Base-by-base conservation (phyloP, 2,797 vertebrate genomes). In the Apogon talboti region DNA sequence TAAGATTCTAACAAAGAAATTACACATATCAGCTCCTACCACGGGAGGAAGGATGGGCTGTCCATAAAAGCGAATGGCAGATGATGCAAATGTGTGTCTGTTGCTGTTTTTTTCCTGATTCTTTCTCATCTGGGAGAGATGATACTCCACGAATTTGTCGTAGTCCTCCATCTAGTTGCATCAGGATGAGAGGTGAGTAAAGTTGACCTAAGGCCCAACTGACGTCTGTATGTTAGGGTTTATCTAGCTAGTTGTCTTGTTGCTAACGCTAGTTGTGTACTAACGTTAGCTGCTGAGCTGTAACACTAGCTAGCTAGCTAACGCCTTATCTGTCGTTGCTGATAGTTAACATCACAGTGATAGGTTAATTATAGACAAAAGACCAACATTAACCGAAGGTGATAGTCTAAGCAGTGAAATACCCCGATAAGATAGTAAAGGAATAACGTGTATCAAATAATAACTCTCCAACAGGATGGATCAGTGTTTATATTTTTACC, bases 121-220 rank as follows among this genome's bases (percentile, higher is more conserved):
- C 16, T 44, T 70, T 69, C 40, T 69, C 50, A 91, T 65, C 1
- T 56, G 55, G 13, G 54, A 79, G 12, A 84, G 52, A 41, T 56
- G 60, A 54, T 19, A 74, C 55, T 76, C 79, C 15, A 87, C 81
- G 78, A 94, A 95, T 21, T 43, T 48, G 7, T 91, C 86, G 77
- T 93, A 95, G 58, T 85, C 85, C 74, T 94, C 93, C 92, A 94
- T 94, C 44, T 11, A 9, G 40, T n/a, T 7, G 18, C 65, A 83
- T 80, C 19, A 3, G 66, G 42, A 69, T 3, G 12, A 14, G 6
- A 7, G 1, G 11, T n/a, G 8, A 3, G 15, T 19, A 14, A 19
- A 1, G 13, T 49, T 1, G 10, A 16, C 15, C 46, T 12, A 15
- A 24, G 0, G 12, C 3, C 10, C 7, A 43, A 49, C 12, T 18